Evolutionary conservation across 2,797 vertebrate genomes (phyloP), one percentile per base, ranked within the genome.

Genomic region (Sebastes cheni): DNA sequence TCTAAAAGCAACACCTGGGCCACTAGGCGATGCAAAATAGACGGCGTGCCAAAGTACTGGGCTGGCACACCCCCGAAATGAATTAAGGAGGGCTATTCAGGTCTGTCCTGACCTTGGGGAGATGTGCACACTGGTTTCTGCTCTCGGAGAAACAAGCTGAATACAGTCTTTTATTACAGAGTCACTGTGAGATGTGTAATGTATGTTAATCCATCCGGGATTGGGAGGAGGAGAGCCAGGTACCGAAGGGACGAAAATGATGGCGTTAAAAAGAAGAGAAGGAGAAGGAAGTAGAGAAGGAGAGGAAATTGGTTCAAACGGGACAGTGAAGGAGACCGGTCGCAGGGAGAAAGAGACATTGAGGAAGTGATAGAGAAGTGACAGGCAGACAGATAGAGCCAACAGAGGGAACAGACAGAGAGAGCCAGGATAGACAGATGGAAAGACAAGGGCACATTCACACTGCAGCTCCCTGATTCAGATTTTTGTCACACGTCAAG

Each of bases 1-100:
- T 96, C 96, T 95, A 92, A 95, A 94, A 95, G 92, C 92, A 95
- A 95, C 96, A 96, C 96, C 96, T 96, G 95, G 95, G 90, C 92
- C 81, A 83, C 90, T 25, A 79, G 80, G 85, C 85, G 25, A 93
- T 87, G 92, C 91, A 91, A 93, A 92, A 94, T 86, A 88, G 91
- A 94, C 82, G 11, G 84, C 77, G 62, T 84, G 86, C 92, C 91
- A 93, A 89, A 91, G 86, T 87, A 73, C 89, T 92, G 32, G 46
- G 32, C 64, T 20, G 92, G 92, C 93, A 87, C 82, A 65, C 62
- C 82, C 87, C 90, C 91, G 89, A 93, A 91, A 91, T 85, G 89
- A 95, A 94, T 93, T 92, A 86, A 91, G 84, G 83, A 82, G 86
- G 81, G 82, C 92, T 91, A 92, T 95, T 93, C 91, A 91, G 92